Evolutionary conservation across 2,113 vertebrate genomes (phyloP), one percentile per base, ranked within the genome.

Genomic region (Australoheros scitulus): DNA sequence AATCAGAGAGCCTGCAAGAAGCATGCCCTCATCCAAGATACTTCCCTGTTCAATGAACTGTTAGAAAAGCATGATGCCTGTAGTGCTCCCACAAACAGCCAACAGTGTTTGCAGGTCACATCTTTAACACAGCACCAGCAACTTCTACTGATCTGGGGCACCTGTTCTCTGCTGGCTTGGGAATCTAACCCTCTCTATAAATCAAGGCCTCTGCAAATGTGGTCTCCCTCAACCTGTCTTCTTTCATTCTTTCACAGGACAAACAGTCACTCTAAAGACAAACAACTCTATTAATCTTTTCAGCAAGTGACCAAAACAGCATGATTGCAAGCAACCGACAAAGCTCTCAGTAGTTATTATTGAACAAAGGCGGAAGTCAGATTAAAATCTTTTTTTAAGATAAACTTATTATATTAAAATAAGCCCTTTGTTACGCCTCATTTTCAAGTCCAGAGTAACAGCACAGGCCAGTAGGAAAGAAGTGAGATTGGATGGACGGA

Each of bases 21-120:
- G 22, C 29, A 3, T 32, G 29, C 20, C 50, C 41, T 65, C 32
- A 63, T 74, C 41, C 80, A 87, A 79, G 78, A 76, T 4, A 22
- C 50, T 57, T 83, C 15, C 15, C 72, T 68, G 77, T 81, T 88
- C 41, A 78, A 36, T 88, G 43, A 89, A 75, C 77, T 80, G 74
- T 78, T 63, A 63, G 22, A 77, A 76, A 82, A 56, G 50, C 61
- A 81, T 9, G 61, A 79, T 11, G 36, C 74, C 24, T 61, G 11
- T 17, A 34, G 22, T 22, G 22, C 36, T 76, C 22, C 36, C 68
- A 32, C 18, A 52, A 58, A 58, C 11, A 11, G 55, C 24, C 72
- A 77, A 58, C 74, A 78, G 38, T 11, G 43, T 77, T 55, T 10
- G 18, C 29, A 29, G 41, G 79, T 87, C 77, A 77, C 32, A 10